Evolutionary conservation across 2,888 invertebrate species (phyloP).

Genomic region (Polyploca ridens): DNA sequence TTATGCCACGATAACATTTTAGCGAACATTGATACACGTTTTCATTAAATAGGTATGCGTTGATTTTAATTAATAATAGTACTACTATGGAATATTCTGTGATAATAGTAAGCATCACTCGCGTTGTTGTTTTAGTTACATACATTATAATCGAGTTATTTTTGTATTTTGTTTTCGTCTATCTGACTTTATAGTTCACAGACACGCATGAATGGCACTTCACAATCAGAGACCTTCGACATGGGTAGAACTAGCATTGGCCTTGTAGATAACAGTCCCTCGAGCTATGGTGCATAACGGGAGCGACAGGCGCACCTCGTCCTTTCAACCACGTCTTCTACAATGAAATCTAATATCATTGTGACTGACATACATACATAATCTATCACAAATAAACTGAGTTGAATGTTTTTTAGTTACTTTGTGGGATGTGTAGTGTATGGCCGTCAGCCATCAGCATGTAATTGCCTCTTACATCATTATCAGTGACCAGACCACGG

Average conservation of each 20-base stretch:
- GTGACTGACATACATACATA: background rate
- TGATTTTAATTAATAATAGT: background rate
- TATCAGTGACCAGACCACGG: no score
- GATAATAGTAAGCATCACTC: no score
- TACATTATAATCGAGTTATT: background rate
- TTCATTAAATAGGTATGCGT: no score
- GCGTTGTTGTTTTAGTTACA: no score
- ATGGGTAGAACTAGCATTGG: background rate
- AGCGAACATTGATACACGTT: background rate
- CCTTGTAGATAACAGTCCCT: constrained; percentile 6
- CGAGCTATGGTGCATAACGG: constrained; percentile 32
- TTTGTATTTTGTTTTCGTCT: background rate
- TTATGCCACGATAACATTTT: background rate
- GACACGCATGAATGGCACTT: background rate
- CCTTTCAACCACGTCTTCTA: constrained; percentile 24
- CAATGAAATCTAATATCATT: background rate
- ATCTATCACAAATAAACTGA: background rate
- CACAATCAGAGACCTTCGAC: background rate
- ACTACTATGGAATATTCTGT: no score
- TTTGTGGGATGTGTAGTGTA: no score
- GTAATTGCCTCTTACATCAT: no score
- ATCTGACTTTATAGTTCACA: background rate
- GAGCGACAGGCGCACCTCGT: constrained; percentile 35
- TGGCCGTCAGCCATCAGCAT: no score
- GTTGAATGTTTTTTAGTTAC: no score